Evolutionary conservation across 2,113 vertebrate species (phyloP), one percentile per base, ranked within the genome.

Genomic region (Clarias magur): DNA sequence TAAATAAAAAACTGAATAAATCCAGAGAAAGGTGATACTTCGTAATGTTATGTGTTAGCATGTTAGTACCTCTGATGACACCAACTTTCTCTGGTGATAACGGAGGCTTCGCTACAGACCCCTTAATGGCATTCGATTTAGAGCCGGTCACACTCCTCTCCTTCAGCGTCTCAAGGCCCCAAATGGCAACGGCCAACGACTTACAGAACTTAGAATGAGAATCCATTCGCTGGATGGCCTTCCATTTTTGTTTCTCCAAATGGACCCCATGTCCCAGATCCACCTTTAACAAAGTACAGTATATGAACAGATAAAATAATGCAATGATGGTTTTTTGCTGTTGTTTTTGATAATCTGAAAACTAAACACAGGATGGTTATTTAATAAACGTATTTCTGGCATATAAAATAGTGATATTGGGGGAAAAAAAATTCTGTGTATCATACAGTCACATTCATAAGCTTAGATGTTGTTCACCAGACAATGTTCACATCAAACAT

Each of bases 1-100:
- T 7, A 78, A 78, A 56, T 56, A 17, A 56, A 78, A 1, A 75
- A 15, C 4, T 53, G 21, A 12, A 1, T 25, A 15, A 78, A 54
- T 72, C 34, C 2, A 42, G 1, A 38, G 34, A 56, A 78, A 78
- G 8, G 3, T 8, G 27, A 9, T 27, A 59, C 54, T 59, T 80
- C 13, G 0, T 34, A 34, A 21, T 53, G 65, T 34, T 30, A 19
- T 0, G 27, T 38, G 2, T 48, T 38, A 25, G 38, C 12, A 75
- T 67, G 25, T 63, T 8, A 76, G 19, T 79, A 87, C 86, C 86
- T 87, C 86, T 87, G 54, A 87, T 87, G 53, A 87, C 81, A 57
- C 86, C 86, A 42, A 87, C 86, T 87, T 87, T 87, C 48, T 87
- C 81, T 67, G 86, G 86, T 59, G 86, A 87, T 67, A 87, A 56